A percentile compares a stretch with the other conserved stretches of the same genome.
These are phyloP conservation scores for Gandaritis pyraliata DNA, from an alignment of 2,888 invertebrate genomes.

Conservation along the genomic window DNA sequence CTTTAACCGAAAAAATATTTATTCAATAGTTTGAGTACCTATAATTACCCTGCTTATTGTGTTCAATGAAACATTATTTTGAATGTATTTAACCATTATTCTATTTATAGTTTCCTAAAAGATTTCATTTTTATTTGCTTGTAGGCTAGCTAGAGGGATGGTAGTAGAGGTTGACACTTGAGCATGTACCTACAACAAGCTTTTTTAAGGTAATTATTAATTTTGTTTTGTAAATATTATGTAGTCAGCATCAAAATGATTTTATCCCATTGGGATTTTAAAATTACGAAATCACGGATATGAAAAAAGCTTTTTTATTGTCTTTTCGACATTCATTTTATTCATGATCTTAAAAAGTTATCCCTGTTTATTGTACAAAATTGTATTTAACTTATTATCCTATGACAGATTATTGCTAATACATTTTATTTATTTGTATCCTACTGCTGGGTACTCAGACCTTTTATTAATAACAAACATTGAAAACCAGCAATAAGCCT, in stretches of 20 bases:
- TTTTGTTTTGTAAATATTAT: slow-evolving; percentile 19
- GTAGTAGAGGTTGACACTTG: slow-evolving; percentile 52
- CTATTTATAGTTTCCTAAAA: background rate
- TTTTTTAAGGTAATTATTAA: slow-evolving; percentile 55
- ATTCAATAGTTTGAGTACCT: background rate
- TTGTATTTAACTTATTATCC: too few species aligned
- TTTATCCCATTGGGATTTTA: too few species aligned
- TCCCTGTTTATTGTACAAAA: too few species aligned
- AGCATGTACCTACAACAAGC: slow-evolving; percentile 51
- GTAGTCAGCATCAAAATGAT: slow-evolving; percentile 66
- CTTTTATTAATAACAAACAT: background rate
- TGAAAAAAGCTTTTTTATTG: too few species aligned
- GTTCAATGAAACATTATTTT: slow-evolving; percentile 7
- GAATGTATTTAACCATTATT: background rate
- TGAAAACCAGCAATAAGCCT: slow-evolving; percentile 86
- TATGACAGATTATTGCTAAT: too few species aligned
- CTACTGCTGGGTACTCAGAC: too few species aligned
- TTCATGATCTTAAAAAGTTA: too few species aligned
- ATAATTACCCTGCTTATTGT: background rate
- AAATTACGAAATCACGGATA: too few species aligned
- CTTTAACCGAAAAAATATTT: background rate
- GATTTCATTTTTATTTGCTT: slow-evolving; percentile 48
- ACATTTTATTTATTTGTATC: too few species aligned
- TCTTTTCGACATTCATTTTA: too few species aligned
- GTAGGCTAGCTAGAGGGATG: slow-evolving; percentile 56